Evolutionary conservation across 1,140 invertebrate genomes (phyloP).

Genomic region (Drosophila sechellia): DNA sequence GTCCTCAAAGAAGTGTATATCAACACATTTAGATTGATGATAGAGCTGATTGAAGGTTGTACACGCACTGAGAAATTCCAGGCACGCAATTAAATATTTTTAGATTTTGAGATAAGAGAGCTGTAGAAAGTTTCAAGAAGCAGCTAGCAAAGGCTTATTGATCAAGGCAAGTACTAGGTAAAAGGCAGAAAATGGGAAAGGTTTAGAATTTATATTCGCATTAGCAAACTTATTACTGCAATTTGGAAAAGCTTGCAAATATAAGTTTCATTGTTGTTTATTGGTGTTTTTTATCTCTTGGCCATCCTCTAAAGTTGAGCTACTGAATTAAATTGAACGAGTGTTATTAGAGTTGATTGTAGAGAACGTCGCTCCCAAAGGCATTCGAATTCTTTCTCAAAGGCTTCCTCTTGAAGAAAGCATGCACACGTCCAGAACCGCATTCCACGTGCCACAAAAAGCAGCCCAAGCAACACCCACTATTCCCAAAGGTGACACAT

Average conservation of each 20-base stretch:
- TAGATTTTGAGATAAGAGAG: slow-evolving; percentile 14
- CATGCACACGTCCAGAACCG: slow-evolving; percentile 1
- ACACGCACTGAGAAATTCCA: slow-evolving; percentile 23
- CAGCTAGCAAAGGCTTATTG: neutral
- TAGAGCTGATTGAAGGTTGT: slow-evolving; percentile 31
- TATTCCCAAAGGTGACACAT: slow-evolving; percentile 60
- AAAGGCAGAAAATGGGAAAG: too few relatives aligned
- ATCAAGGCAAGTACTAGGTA: too few relatives aligned
- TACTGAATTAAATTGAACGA: slow-evolving; percentile 2
- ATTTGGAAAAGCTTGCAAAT: neutral
- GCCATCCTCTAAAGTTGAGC: neutral
- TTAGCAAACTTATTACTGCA: neutral
- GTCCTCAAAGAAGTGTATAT: slow-evolving; percentile 8
- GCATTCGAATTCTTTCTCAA: neutral
- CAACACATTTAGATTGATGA: slow-evolving; percentile 18
- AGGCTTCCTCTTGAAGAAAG: neutral
- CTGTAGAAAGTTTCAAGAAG: neutral
- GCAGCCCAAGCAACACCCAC: slow-evolving; percentile 32
- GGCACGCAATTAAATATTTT: slow-evolving; percentile 21
- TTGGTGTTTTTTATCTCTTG: neutral
- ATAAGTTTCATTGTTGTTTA: neutral
- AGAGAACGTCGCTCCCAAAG: neutral
- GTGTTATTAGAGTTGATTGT: slow-evolving; percentile 2
- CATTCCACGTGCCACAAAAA: slow-evolving; percentile 29
- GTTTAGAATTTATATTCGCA: neutral